Evolutionary conservation across 2,888 invertebrate species (phyloP).

Genomic region (Ophraella communa): DNA sequence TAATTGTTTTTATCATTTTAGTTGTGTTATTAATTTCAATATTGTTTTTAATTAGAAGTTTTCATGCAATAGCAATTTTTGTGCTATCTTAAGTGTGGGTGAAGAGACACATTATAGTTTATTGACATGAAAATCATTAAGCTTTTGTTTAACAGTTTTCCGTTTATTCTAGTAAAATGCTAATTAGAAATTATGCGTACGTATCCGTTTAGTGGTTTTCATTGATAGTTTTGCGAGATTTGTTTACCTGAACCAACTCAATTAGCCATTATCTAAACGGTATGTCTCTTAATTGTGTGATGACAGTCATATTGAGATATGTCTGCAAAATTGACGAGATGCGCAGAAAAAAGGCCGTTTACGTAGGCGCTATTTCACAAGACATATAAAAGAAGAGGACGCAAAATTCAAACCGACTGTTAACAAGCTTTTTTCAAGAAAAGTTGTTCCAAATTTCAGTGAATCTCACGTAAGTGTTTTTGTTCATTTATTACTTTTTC

Average conservation of each 20-base stretch:
- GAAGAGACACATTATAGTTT: background rate
- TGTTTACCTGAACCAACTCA: slow-evolving; percentile 25
- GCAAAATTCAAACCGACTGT: slow-evolving; percentile 34
- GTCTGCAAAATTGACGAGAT: slow-evolving; percentile 26
- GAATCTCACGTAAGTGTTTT: slow-evolving; percentile 31
- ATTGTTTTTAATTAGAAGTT: background rate
- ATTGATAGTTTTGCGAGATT: slow-evolving; percentile 22
- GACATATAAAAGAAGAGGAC: slow-evolving; percentile 32
- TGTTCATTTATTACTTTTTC: slow-evolving; percentile 2
- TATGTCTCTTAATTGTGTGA: slow-evolving; percentile 26
- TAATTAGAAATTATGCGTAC: background rate
- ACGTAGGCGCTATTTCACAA: slow-evolving; percentile 32
- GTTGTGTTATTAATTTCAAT: background rate
- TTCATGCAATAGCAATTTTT: background rate
- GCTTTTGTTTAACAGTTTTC: too few species aligned
- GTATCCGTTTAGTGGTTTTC: background rate
- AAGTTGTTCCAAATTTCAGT: slow-evolving; percentile 21
- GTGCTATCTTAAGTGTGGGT: background rate
- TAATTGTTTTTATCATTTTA: background rate
- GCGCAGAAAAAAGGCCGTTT: slow-evolving; percentile 19
- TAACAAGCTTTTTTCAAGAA: slow-evolving; percentile 31
- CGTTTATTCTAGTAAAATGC: background rate
- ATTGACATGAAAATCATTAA: too few species aligned
- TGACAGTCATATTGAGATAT: slow-evolving; percentile 25
- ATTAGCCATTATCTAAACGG: slow-evolving; percentile 24